Evolutionary conservation across 2,888 invertebrate genomes (phyloP).

Genomic region (Lottia scabra): DNA sequence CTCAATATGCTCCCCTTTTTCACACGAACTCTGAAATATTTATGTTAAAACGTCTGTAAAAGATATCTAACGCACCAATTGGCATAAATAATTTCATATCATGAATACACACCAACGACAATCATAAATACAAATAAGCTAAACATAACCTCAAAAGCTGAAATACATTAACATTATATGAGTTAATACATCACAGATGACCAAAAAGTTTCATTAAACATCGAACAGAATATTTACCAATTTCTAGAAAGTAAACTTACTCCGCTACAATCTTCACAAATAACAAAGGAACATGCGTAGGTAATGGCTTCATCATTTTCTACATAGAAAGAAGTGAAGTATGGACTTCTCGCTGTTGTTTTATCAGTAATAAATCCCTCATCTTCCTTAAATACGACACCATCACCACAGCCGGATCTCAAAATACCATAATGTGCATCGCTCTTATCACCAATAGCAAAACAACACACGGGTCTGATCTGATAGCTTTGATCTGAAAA

Average conservation of each 20-base stretch:
- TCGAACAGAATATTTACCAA: no score
- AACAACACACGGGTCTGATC: neutral
- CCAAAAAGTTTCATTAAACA: no score
- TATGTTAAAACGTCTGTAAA: neutral
- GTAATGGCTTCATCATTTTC: neutral
- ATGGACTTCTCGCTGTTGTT: neutral
- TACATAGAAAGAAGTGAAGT: neutral
- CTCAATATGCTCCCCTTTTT: neutral
- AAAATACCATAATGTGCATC: neutral
- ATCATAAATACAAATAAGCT: no score
- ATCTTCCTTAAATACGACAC: neutral
- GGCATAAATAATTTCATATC: no score
- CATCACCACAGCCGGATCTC: neutral
- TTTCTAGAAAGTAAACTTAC: neutral
- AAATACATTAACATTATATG: no score
- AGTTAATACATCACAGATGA: no score
- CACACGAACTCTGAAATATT: neutral
- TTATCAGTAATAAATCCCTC: neutral
- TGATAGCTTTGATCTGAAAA: neutral
- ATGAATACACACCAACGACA: no score
- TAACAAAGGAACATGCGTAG: neutral
- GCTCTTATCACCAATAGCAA: neutral
- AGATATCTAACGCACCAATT: no score
- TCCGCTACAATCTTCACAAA: neutral
- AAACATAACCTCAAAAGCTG: no score